A percentile compares a stretch with the other conserved stretches of the same genome.
These are phyloP conservation scores for Cyphomyrus plagiostoma DNA, from an alignment of 2,113 vertebrate genomes.

Conservation along the genomic window DNA sequence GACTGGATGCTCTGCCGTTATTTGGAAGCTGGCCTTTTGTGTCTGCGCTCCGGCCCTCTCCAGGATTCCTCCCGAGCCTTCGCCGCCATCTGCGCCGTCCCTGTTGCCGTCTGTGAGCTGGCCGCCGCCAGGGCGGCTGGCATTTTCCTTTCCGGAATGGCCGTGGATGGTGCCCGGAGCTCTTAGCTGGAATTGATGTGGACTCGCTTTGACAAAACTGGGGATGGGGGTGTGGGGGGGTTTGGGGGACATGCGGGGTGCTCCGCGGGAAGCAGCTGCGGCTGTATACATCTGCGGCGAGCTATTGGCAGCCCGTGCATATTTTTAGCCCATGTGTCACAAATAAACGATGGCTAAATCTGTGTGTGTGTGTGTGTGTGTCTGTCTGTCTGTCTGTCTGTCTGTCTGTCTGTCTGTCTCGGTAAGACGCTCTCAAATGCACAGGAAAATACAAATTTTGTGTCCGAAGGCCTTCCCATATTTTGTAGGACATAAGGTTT, in stretches of 20 bases:
- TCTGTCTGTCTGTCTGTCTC: neutral
- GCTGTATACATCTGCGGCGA: conserved; percentile 31
- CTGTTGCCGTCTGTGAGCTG: conserved; percentile 88
- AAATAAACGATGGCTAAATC: neutral
- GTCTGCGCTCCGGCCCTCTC: conserved; percentile 79
- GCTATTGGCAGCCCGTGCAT: conserved; percentile 18
- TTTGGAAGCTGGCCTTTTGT: conserved; percentile 83
- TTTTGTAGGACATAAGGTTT: neutral
- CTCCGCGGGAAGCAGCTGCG: conserved; percentile 60
- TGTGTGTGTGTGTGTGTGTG: neutral
- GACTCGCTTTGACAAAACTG: conserved; percentile 54
- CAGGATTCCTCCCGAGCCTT: conserved; percentile 97
- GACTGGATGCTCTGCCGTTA: conserved; percentile 80
- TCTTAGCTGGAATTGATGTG: conserved; percentile 64
- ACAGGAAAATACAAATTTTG: neutral
- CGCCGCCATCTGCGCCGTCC: conserved; percentile 95
- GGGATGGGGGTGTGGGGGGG: conserved; percentile 28
- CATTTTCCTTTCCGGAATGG: conserved; percentile 79
- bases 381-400: neutral
- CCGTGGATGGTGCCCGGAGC: conserved; percentile 61
- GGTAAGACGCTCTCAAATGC: neutral
- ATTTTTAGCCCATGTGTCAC: conserved; percentile 10
- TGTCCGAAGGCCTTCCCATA: neutral
- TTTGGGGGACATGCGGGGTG: neutral
- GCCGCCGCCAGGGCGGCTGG: conserved; percentile 86